phyloP scores from a whole-genome alignment of 2,888 invertebrate species.

The Rosalia funebris region DNA sequence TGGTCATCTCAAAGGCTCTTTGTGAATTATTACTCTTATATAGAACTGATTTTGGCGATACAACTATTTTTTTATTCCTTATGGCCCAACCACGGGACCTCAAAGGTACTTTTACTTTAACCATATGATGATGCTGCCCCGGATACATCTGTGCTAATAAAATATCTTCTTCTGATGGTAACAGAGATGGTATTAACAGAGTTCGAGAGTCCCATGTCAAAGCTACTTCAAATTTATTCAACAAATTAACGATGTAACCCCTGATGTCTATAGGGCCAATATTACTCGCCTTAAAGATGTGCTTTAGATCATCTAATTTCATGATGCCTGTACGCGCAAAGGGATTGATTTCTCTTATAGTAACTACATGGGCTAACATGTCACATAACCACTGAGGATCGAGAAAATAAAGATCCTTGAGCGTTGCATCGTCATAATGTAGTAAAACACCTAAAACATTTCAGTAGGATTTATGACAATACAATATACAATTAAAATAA shows the following conservation, averaged over 20 bases:
- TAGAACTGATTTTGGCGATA: slow-evolving; percentile 65
- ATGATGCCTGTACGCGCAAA: slow-evolving; percentile 93
- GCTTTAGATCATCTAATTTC: slow-evolving; percentile 91
- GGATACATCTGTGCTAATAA: slow-evolving; percentile 63
- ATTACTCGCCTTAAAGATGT: slow-evolving; percentile 90
- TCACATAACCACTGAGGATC: slow-evolving; percentile 99
- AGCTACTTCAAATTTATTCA: slow-evolving; percentile 98
- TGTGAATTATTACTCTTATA: slow-evolving; percentile 57
- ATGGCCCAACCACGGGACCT: slow-evolving; percentile 76
- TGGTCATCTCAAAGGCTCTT: slow-evolving; percentile 59
- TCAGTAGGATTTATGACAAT: slow-evolving; percentile 11
- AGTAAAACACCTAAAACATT: slow-evolving; percentile 79
- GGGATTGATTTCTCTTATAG: slow-evolving; percentile 96
- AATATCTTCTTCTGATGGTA: slow-evolving; percentile 83
- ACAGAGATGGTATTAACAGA: slow-evolving; percentile 88
- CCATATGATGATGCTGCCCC: slow-evolving; percentile 60
- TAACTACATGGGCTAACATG: slow-evolving; percentile 95
- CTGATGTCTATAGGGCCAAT: slow-evolving; percentile 75
- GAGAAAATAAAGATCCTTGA: slow-evolving; percentile 94
- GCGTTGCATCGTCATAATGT: slow-evolving; percentile 93
- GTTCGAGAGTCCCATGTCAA: slow-evolving; percentile 94
- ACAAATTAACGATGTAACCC: slow-evolving; percentile 87
- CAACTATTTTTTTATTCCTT: slow-evolving; percentile 68
- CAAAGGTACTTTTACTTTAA: slow-evolving; percentile 69
- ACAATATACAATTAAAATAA: no score